These are phyloP conservation scores for Apodemia zela DNA, from an alignment of 2,888 invertebrate genomes.

Conservation along the genomic window DNA sequence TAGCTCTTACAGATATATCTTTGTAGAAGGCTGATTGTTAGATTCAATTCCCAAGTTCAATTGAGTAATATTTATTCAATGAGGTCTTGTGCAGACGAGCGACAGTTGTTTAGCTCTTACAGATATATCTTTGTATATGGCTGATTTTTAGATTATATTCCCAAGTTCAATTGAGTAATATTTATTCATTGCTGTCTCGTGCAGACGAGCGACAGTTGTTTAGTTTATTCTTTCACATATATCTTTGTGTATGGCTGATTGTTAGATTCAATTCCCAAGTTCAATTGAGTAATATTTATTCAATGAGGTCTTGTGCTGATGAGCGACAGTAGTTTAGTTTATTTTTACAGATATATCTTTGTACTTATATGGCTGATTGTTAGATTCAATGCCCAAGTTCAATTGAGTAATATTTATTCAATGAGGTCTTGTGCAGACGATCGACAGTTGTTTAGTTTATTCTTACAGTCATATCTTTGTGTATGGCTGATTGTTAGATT, in stretches of 20 bases:
- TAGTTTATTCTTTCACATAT: background rate
- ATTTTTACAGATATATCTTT: background rate
- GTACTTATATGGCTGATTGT: background rate
- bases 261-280: background rate
- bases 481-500: conserved; percentile 2
- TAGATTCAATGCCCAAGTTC: background rate
- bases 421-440: background rate
- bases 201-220: background rate
- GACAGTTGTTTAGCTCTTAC: background rate
- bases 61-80: background rate
- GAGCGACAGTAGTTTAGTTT: background rate
- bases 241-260: background rate
- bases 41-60: background rate
- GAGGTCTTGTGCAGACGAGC: background rate
- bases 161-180: background rate
- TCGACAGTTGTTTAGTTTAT: no score
- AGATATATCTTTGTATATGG: conserved; percentile 9
- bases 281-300: background rate
- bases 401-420: background rate
- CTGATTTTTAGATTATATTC: background rate
- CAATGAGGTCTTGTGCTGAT: background rate
- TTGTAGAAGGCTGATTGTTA: background rate
- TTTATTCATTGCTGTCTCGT: background rate
- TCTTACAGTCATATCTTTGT: background rate
- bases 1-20: background rate